Percentiles rank a stretch among this genome's conserved stretches.
Evolutionary conservation across 2,888 invertebrate genomes (phyloP).

Genomic region (Himalopsyche kuldschensis): DNA sequence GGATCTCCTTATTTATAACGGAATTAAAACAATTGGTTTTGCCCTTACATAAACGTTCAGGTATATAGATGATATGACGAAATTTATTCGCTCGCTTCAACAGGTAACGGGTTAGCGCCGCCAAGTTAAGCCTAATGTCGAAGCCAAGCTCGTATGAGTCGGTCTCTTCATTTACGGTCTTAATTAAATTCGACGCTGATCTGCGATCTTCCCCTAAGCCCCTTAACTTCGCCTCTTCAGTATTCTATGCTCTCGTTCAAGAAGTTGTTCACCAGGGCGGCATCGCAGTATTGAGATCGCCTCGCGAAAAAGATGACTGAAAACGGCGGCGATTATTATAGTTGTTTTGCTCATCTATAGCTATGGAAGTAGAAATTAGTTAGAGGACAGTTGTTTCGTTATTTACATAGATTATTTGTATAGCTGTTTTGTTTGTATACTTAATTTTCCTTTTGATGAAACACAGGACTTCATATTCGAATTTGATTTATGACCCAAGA

Average conservation of each 20-base stretch:
- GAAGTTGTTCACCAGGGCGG: background rate
- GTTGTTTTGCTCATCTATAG: too few species aligned
- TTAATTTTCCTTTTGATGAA: too few species aligned
- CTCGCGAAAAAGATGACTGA: background rate
- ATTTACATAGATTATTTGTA: too few species aligned
- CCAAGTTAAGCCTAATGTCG: background rate
- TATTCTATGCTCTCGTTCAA: background rate
- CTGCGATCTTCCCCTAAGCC: constrained; percentile 13
- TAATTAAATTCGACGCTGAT: constrained; percentile 36
- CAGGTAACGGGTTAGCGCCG: constrained; percentile 15
- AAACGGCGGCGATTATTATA: too few species aligned
- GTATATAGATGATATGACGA: background rate
- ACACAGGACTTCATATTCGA: too few species aligned
- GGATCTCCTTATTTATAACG: too few species aligned
- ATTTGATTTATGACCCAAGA: too few species aligned
- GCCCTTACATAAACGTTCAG: background rate
- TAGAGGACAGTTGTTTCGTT: too few species aligned
- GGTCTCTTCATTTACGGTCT: constrained; percentile 31
- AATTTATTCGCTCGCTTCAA: constrained; percentile 19
- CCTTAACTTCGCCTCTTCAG: constrained; percentile 9
- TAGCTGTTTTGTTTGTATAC: too few species aligned
- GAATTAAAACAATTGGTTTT: too few species aligned
- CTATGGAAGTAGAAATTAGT: too few species aligned
- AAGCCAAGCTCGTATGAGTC: constrained; percentile 4
- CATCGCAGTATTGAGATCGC: background rate